Conservation (phyloP, 2,888 invertebrate species). For the Adineta ricciae region DNA sequence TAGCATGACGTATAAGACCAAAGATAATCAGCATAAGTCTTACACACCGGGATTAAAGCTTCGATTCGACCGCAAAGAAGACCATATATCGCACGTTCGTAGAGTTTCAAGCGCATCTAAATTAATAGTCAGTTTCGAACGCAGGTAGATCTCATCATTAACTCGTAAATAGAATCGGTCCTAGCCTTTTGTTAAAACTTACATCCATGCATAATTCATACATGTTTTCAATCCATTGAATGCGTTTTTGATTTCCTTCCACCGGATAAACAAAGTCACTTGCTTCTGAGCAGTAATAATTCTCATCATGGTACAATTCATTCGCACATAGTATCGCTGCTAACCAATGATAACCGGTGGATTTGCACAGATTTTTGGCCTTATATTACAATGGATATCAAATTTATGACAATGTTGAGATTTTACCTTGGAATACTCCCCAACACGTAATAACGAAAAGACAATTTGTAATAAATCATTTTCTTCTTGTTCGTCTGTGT, state of each 20-base stretch:
- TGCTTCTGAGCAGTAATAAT: conserved; percentile 14
- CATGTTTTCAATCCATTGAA: conserved; percentile 20
- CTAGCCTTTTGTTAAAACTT: neutral
- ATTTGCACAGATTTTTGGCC: conserved; percentile 16
- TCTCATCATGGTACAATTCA: conserved; percentile 21
- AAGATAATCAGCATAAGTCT: conserved; percentile 76
- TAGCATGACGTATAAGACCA: conserved; percentile 65
- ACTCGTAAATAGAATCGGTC: too few species aligned
- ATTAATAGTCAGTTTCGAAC: too few species aligned
- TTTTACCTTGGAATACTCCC: conserved; percentile 15
- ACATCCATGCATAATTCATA: conserved; percentile 6
- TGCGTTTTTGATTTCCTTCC: conserved; percentile 13
- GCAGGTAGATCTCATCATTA: neutral
- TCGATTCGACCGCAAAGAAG: conserved; percentile 72
- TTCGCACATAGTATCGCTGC: neutral
- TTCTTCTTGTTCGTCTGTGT: conserved; percentile 22
- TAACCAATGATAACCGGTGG: conserved; percentile 21
- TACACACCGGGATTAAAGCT: conserved; percentile 64
- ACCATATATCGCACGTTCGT: conserved; percentile 62
- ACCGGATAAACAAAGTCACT: neutral
- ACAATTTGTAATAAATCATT: conserved; percentile 10
- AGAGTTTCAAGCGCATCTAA: conserved; percentile 27
- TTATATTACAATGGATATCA: neutral
- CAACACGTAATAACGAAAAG: conserved; percentile 3
- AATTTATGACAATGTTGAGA: too few species aligned